A percentile compares a stretch with the other conserved stretches of the same genome.
These are phyloP conservation scores for Hydractinia symbiolongicarpus DNA, from an alignment of 30 jellyfish, hydroid and myxozoan genomes.

Conservation along the genomic window DNA sequence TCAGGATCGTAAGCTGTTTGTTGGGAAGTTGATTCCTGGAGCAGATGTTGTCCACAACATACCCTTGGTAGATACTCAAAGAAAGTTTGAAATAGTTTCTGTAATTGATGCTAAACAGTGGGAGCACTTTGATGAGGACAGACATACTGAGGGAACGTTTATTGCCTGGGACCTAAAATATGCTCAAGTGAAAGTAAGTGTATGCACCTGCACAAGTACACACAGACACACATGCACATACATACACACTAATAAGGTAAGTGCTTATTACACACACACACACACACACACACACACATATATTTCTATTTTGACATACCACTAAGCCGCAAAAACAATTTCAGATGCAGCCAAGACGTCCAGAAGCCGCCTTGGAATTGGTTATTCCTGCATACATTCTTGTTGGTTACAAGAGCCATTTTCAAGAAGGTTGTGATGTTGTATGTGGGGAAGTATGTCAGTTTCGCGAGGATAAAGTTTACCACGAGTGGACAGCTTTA, in stretches of 20 bases:
- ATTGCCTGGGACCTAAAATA: constrained; percentile 15
- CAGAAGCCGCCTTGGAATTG: constrained; percentile 28
- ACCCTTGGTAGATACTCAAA: neutral
- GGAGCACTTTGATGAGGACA: constrained; percentile 15
- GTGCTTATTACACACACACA: too few relatives aligned
- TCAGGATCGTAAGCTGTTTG: constrained; percentile 4
- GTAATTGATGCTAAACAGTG: neutral
- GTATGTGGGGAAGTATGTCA: constrained; percentile 4
- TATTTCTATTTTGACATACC: too few relatives aligned
- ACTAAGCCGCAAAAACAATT: too few relatives aligned
- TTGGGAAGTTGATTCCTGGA: constrained; percentile 3
- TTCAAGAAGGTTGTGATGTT: constrained; percentile 8
- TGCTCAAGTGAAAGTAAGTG: neutral
- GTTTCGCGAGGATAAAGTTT: neutral
- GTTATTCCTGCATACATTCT: constrained; percentile 8
- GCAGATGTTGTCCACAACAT: constrained; percentile 9
- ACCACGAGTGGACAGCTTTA: constrained; percentile 7
- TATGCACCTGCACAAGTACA: too few relatives aligned
- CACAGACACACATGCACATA: neutral
- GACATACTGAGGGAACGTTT: neutral
- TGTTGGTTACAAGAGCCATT: constrained; percentile 16
- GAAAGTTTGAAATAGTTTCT: neutral
- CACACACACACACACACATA: too few relatives aligned
- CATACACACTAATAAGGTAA: neutral
- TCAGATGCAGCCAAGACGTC: constrained; percentile 29